These are phyloP conservation scores for Theonella swinhoei DNA, from an alignment of 37 sponge, comb jelly and placozoan genomes.

Conservation along the genomic window DNA sequence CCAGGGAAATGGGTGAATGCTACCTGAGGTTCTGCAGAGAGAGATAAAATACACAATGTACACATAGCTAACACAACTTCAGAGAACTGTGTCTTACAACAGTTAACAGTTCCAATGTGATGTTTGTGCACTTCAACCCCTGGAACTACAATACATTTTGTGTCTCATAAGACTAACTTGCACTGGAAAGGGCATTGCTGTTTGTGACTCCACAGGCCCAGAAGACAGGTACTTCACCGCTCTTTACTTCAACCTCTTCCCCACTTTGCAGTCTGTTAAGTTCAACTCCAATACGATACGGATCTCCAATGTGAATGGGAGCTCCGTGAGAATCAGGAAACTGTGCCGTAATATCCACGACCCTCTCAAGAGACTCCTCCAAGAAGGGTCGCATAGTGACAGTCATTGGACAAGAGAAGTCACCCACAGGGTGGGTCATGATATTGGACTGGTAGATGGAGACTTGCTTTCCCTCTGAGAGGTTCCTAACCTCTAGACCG, in stretches of 20 bases:
- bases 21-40: conserved; percentile 51
- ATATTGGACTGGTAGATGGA: conserved; percentile 81
- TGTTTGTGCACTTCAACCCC: background rate
- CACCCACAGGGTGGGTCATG: conserved; percentile 39
- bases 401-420: conserved; percentile 42
- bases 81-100: background rate
- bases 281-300: conserved; percentile 79
- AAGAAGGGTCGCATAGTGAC: conserved; percentile 79
- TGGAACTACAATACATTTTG: background rate
- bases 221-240: conserved; percentile 85
- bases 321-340: conserved; percentile 76
- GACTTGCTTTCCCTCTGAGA: conserved; percentile 39
- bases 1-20: conserved; percentile 87
- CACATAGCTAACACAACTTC: background rate
- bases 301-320: conserved; percentile 93
- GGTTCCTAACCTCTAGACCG: conserved; percentile 59
- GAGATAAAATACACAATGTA: background rate
- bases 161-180: background rate
- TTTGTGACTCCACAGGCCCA: conserved; percentile 91
- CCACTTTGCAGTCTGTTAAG: conserved; percentile 41
- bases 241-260: conserved; percentile 27
- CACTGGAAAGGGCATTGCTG: background rate
- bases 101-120: background rate
- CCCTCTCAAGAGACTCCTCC: conserved; percentile 26
- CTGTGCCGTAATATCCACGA: conserved; percentile 35